These are phyloP conservation scores for Orthosia cruda DNA, from an alignment of 2,888 invertebrate genomes.

Conservation along the genomic window DNA sequence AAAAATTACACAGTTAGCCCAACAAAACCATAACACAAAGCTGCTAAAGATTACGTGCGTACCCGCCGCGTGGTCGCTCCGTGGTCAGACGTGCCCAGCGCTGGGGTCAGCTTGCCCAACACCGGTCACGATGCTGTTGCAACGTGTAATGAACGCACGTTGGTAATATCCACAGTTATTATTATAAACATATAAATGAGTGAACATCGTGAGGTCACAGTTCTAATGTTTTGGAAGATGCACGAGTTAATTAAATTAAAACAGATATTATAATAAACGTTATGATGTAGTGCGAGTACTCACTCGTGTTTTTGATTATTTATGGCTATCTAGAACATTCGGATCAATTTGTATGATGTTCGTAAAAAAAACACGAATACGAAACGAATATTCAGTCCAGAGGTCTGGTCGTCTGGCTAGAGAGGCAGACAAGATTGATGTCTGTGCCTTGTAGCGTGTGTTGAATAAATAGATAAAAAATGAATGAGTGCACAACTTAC, in stretches of 20 bases:
- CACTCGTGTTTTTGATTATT: too few relatives aligned
- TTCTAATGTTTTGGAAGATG: neutral
- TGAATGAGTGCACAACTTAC: too few relatives aligned
- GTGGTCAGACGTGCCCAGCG: constrained; percentile 35
- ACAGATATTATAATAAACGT: neutral
- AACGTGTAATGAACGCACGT: constrained; percentile 25
- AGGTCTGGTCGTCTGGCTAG: too few relatives aligned
- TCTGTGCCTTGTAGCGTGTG: too few relatives aligned
- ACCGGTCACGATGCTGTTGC: constrained; percentile 47
- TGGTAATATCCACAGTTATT: neutral
- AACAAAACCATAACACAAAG: constrained; percentile 18
- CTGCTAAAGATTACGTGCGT: constrained; percentile 22
- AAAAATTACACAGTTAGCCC: constrained; percentile 9
- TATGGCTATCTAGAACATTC: too few relatives aligned
- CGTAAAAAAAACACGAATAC: too few relatives aligned
- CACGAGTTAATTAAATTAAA: constrained; percentile 13
- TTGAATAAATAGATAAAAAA: too few relatives aligned
- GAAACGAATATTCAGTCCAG: too few relatives aligned
- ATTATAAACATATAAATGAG: constrained; percentile 32
- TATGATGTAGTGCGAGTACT: too few relatives aligned
- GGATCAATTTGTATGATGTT: too few relatives aligned
- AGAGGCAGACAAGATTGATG: too few relatives aligned
- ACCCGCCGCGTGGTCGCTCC: constrained; percentile 1
- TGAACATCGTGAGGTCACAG: constrained; percentile 35
- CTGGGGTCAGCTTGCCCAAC: constrained; percentile 49